Conservation (phyloP, 92 coral and sea anemone species). For the Muricea muricata region DNA sequence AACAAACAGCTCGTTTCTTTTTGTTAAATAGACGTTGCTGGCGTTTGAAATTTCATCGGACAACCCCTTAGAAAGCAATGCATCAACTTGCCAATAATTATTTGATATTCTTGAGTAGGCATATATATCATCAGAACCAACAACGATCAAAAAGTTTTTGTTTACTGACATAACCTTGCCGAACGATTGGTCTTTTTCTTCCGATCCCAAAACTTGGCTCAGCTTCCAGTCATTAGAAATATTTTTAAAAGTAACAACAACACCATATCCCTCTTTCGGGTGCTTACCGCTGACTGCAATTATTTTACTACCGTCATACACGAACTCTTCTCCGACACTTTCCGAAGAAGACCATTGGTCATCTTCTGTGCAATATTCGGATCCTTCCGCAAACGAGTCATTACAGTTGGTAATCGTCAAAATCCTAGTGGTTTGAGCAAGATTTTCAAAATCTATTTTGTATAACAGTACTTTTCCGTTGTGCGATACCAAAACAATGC, state of each 20-base stretch:
- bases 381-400: background rate
- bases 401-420: constrained; percentile 25
- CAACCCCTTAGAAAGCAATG: constrained; percentile 50
- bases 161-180: constrained; percentile 72
- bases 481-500: constrained; percentile 51
- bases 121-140: constrained; percentile 34
- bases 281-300: constrained; percentile 71
- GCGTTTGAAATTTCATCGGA: constrained; percentile 51
- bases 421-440: background rate
- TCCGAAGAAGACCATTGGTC: constrained; percentile 72
- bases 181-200: constrained; percentile 59
- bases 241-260: constrained; percentile 75
- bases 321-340: constrained; percentile 54
- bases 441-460: constrained; percentile 27
- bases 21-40: constrained; percentile 63
- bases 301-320: constrained; percentile 46
- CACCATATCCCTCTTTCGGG: constrained; percentile 56
- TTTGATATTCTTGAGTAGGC: constrained; percentile 55
- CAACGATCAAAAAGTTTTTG: constrained; percentile 29
- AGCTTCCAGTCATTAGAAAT: constrained; percentile 64
- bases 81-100: constrained; percentile 30
- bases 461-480: constrained; percentile 55
- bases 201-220: constrained; percentile 45
- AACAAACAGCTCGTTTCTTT: constrained; percentile 64
- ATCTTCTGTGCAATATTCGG: constrained; percentile 46